phyloP scores from a whole-genome alignment of 2,797 vertebrate species.

The Chaunax sp. region DNA sequence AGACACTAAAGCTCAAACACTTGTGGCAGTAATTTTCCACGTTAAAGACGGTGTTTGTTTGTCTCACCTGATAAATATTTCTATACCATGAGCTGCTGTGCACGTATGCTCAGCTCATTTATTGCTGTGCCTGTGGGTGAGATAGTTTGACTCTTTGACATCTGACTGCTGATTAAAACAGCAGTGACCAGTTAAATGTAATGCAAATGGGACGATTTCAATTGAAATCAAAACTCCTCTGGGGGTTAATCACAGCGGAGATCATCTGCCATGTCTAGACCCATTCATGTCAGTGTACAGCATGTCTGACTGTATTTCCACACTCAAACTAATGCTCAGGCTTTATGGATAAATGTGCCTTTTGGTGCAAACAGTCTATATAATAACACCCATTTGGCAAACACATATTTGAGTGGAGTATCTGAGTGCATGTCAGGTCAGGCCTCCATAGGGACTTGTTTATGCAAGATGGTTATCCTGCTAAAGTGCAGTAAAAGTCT shows the following conservation, averaged over 20 bases:
- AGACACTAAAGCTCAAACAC: slow-evolving; percentile 3
- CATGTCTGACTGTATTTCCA: slow-evolving; percentile 34
- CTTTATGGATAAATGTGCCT: slow-evolving; percentile 32
- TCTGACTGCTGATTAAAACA: slow-evolving; percentile 38
- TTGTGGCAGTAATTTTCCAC: slow-evolving; percentile 5
- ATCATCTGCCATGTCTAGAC: slow-evolving; percentile 20
- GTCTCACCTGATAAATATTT: slow-evolving; percentile 29
- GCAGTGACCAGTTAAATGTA: slow-evolving; percentile 7
- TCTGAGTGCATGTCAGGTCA: slow-evolving; percentile 55
- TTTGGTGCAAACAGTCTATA: slow-evolving; percentile 33
- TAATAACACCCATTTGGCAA: slow-evolving; percentile 51
- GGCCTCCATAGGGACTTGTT: slow-evolving; percentile 45
- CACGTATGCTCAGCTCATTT: slow-evolving; percentile 22
- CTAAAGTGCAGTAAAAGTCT: slow-evolving; percentile 25
- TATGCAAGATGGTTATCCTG: slow-evolving; percentile 38
- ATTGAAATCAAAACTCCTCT: slow-evolving; percentile 23
- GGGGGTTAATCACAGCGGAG: slow-evolving; percentile 29
- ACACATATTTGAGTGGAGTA: slow-evolving; percentile 47
- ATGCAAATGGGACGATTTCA: slow-evolving; percentile 32
- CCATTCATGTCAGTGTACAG: slow-evolving; percentile 22
- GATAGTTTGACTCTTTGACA: slow-evolving; percentile 44
- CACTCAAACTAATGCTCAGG: slow-evolving; percentile 34
- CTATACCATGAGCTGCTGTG: slow-evolving; percentile 23
- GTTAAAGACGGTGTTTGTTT: slow-evolving; percentile 16
- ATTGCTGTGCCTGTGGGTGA: slow-evolving; percentile 14